These are phyloP conservation scores for Nematopogon swammerdamellus DNA, from an alignment of 2,888 invertebrate genomes.

Conservation along the genomic window DNA sequence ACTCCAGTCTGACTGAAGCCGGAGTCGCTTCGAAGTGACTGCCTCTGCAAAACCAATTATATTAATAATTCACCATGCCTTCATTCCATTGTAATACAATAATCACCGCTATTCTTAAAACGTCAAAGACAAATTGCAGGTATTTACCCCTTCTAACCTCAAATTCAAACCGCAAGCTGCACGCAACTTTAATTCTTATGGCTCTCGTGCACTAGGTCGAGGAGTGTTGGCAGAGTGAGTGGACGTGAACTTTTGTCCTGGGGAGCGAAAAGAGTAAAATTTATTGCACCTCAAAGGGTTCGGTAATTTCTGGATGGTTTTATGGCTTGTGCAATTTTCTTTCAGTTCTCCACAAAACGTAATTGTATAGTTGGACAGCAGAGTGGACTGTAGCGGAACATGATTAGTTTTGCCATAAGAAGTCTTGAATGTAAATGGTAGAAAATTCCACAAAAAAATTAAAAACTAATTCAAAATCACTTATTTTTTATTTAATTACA, in stretches of 20 bases:
- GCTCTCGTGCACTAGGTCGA: too few species aligned
- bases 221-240: too few species aligned
- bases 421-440: too few species aligned
- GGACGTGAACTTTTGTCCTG: neutral
- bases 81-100: neutral
- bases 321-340: constrained; percentile 51
- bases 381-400: neutral
- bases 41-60: neutral
- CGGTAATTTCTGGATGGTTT: constrained; percentile 38
- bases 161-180: too few species aligned
- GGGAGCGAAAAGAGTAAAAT: constrained; percentile 25
- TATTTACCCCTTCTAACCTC: neutral
- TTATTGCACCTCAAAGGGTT: constrained; percentile 52
- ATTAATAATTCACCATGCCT: neutral
- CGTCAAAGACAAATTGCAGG: neutral
- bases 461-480: too few species aligned
- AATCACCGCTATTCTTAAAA: neutral
- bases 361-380: neutral
- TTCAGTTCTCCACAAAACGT: constrained; percentile 4
- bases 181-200: too few species aligned
- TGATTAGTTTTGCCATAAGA: too few species aligned
- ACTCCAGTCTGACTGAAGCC: neutral
- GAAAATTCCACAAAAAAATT: too few species aligned
- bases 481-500: too few species aligned
- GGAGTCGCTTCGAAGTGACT: neutral